Evolutionary conservation across 2,888 invertebrate genomes (phyloP), one percentile per base, ranked within the genome.

Genomic region (Macrosiphum euphorbiae): DNA sequence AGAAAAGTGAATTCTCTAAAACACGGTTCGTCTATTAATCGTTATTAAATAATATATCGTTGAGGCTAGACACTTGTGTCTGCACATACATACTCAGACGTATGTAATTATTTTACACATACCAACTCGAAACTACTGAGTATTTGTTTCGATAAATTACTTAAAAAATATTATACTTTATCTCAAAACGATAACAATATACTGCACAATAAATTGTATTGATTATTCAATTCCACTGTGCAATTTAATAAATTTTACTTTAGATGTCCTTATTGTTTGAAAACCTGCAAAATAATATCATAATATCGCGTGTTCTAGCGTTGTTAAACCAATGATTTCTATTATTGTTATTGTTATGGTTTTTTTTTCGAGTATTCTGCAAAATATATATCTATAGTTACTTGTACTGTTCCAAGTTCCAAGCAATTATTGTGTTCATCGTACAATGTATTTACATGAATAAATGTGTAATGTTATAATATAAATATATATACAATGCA

Each of bases 321-420:
- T 90, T 90, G 52, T 52, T 52, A 90, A 50, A 41, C 28, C 3
- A 35, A 52, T 90, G 41, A 78, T 90, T 90, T 84, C 16, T 41
- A 52, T 84, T 90, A 90, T 61, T 90, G 26, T 90, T 88, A 41
- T 58, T 58, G 26, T 89, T 41, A 58, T 58, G 58, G 24, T 89
- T 58, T 41, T 58, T 58, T 55, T 58, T 58, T 58, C 1, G 3
- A 50, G 3, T 52, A 50, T 85, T 44, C 5, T 85, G 4, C 78
- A 35, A 20, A 35, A 55, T 67, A 67, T 35, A 55, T 58, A 35
- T 78, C 1, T 78, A 20, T 78, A 78, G 35, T 78, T 35, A 8
- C 8, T 1, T 78, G 35, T 20, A 78, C 26, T 78, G 7, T 78
- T 67, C 67, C n/a, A 67, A 67, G 0, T 78, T 67, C 67, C n/a